Base-by-base conservation (phyloP, 2,113 vertebrate species). In the Agelaius phoeniceus region DNA sequence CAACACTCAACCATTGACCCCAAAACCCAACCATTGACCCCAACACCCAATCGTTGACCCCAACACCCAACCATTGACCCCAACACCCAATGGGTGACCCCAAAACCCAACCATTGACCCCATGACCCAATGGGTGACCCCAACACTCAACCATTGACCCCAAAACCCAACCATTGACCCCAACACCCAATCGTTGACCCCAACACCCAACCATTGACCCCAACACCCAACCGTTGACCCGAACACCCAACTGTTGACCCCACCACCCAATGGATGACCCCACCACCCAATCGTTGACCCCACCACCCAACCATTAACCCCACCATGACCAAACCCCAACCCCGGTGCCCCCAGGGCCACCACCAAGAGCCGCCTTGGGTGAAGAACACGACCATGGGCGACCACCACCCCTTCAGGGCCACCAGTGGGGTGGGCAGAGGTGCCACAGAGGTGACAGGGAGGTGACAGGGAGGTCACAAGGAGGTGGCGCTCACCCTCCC, bases 401-500 rank as follows among this genome's bases (percentile, higher is more conserved):
- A 39, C 37, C 51, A 26, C 49, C 37, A 31, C 17, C 3, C 27
- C 19, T 21, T 39, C 1, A 10, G 13, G 18, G 9, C 24, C 44
- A 49, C 44, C 66, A 15, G 23, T 9, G 13, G 6, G 18, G 39
- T 11, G 22, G 44, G 20, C 43, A 13, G 3, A 4, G 26, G 63
- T 28, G 46, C 5, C 54, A 12, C 2, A 6, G 21, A 6, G 41
- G 49, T 28, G 73, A 21, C 44, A 21, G 5, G 20, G 46, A 11
- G 20, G 46, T 46, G 46, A 11, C 44, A 46, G 4, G 20, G 46
- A 11, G 21, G 19, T 44, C n/a, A n/a, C n/a, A n/a, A n/a, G 41
- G 41, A 43, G 41, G 44, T 20, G 44, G 4, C 18, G 20, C 98
- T 98, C 86, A 99, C 99, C 98, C 7, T 98, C 98, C 99, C 99